Base-by-base conservation (phyloP, 2,888 invertebrate genomes). In the Hirudinaria manillensis region DNA sequence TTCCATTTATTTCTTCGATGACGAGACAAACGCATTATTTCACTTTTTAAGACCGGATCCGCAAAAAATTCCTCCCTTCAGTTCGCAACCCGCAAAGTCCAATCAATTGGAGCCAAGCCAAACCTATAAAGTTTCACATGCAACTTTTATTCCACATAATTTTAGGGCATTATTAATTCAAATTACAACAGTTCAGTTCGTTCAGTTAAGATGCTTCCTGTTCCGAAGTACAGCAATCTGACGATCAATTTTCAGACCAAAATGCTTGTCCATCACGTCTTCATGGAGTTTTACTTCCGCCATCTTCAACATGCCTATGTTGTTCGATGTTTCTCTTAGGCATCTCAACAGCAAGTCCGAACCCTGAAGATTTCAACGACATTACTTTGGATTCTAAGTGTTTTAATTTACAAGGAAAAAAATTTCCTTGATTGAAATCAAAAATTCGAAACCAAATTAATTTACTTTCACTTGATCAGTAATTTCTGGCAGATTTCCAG, bases 271-370 rank as follows among this genome's bases (percentile, higher is more conserved):
- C 24, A n/a, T n/a, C 24, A 29, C 61, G 24, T 61, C 61, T 7
- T 29, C 61, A 7, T 61, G 61, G 24, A 61, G 29, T 61, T 61
- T 61, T 29, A 61, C 10, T n/a, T 61, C 61, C 3, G 61, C 61
- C 61, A 61, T 61, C 61, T 61, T 61, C 61, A 61, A 10, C 61
- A 61, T 61, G 24, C 61, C 61, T 7, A 61, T 61, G 61, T 61
- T 61, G 24, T 61, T 24, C 61, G 61, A 24, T 27, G 61, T 61
- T n/a, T 61, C 24, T 10, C 61, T 24, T 10, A 61, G 29, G 61
- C 24, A 61, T 24, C 24, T 7, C 24, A 61, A 29, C 24, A 61
- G 61, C 61, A 24, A 2, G 61, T 61, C 61, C 29, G 61, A 61
- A 61, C 61, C 61, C 61, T 61, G 29, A 61, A n/a, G 2, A n/a